These are phyloP conservation scores for Pseudomyrmex dendroicus DNA, from an alignment of 1,140 invertebrate species.

Conservation along the genomic window DNA sequence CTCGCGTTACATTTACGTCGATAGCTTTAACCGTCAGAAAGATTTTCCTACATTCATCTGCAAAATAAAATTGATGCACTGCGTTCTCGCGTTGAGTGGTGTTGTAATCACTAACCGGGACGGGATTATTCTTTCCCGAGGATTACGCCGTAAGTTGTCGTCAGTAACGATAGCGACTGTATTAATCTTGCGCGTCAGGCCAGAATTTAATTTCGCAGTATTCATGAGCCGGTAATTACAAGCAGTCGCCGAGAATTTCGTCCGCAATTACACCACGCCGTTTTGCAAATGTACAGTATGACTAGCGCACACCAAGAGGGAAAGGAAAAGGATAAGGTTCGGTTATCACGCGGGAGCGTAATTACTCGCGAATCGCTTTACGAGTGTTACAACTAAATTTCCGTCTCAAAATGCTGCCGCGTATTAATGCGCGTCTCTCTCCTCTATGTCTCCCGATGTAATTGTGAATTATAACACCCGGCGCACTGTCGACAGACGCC, in stretches of 20 bases:
- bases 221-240: conserved; percentile 55
- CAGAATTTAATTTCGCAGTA: conserved; percentile 51
- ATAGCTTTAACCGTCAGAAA: neutral
- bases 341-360: conserved; percentile 22
- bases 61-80: neutral
- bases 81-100: neutral
- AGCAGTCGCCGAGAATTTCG: conserved; percentile 62
- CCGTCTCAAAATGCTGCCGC: conserved; percentile 14
- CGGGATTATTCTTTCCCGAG: neutral
- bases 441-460: neutral
- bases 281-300: conserved; percentile 24
- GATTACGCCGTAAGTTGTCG: conserved; percentile 6
- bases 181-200: conserved; percentile 42
- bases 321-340: neutral
- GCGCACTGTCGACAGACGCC: neutral
- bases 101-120: neutral
- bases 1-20: neutral
- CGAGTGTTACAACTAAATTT: conserved; percentile 35
- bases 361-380: conserved; percentile 51
- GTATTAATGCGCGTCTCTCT: neutral
- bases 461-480: conserved; percentile 28
- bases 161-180: conserved; percentile 7
- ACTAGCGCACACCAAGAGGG: conserved; percentile 4
- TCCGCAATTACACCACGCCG: conserved; percentile 52
- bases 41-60: neutral